phyloP scores from a whole-genome alignment of 1,140 invertebrate species.

The Cydia splendana region DNA sequence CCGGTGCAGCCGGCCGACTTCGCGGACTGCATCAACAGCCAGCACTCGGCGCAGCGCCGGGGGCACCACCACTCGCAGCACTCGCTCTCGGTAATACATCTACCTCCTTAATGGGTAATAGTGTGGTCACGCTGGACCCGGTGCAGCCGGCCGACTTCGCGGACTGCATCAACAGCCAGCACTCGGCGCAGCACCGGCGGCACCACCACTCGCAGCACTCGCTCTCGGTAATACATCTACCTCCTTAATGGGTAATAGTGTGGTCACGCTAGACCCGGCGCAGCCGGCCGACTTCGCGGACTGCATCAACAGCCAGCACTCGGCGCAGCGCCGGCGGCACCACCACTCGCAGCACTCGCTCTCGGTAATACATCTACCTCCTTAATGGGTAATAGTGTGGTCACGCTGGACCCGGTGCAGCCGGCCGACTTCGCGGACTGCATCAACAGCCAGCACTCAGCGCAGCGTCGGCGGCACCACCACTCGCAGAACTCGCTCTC shows the following conservation, averaged over 20 bases:
- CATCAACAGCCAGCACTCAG: conserved; percentile 43
- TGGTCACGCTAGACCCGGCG: conserved; percentile 67
- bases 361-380: conserved; percentile 11
- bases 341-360: conserved; percentile 65
- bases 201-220: too few species aligned
- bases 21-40: conserved; percentile 47
- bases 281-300: conserved; percentile 71
- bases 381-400: conserved; percentile 37
- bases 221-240: conserved; percentile 36
- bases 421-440: conserved; percentile 40
- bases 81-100: too few species aligned
- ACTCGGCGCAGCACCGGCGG: not conserved
- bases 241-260: conserved; percentile 37
- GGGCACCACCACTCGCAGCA: too few species aligned
- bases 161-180: conserved; percentile 48
- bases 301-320: conserved; percentile 75
- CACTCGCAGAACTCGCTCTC: too few species aligned
- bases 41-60: conserved; percentile 31
- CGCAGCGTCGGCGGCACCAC: too few species aligned
- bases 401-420: not conserved
- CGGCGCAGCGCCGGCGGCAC: conserved; percentile 63
- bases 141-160: conserved; percentile 33
- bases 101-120: conserved; percentile 8
- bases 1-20: conserved; percentile 28
- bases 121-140: not conserved